A percentile compares a stretch with the other conserved stretches of the same genome.
Conservation (phyloP, 2,113 vertebrate species). For the Morphnarchus princeps region DNA sequence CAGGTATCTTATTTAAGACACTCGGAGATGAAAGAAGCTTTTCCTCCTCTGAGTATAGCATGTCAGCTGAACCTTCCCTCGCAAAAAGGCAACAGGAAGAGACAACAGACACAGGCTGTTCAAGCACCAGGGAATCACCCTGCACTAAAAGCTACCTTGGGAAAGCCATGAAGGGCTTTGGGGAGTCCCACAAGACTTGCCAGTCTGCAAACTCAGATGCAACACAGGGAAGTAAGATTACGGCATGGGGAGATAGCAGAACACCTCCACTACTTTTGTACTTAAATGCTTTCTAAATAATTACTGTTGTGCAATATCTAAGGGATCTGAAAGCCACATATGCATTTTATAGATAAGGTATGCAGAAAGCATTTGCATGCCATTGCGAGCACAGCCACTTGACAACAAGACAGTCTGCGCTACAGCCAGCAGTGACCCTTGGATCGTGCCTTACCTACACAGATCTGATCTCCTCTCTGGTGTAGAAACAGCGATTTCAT, state of each 20-base stretch:
- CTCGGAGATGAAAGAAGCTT: background rate
- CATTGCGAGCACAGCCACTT: background rate
- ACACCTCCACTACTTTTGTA: background rate
- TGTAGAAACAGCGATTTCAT: background rate
- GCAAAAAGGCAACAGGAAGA: background rate
- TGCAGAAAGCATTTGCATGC: background rate
- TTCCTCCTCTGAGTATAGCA: background rate
- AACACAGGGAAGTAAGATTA: background rate
- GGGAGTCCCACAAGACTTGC: background rate
- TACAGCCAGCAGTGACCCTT: background rate
- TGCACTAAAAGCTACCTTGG: background rate
- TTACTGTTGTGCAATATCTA: background rate
- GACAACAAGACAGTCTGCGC: background rate
- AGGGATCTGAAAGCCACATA: background rate
- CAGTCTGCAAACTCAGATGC: background rate
- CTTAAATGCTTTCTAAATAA: background rate
- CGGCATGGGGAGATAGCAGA: accelerated
- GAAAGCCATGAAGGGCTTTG: background rate
- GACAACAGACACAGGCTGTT: background rate
- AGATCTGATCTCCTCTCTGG: background rate
- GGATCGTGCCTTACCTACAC: accelerated
- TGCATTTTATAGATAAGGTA: background rate
- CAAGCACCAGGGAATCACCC: background rate
- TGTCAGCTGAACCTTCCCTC: background rate
- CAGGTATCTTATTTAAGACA: background rate